A percentile compares a stretch with the other conserved stretches of the same genome.
Evolutionary conservation across 2,888 invertebrate genomes (phyloP).

Genomic region (Lobophora halterata): DNA sequence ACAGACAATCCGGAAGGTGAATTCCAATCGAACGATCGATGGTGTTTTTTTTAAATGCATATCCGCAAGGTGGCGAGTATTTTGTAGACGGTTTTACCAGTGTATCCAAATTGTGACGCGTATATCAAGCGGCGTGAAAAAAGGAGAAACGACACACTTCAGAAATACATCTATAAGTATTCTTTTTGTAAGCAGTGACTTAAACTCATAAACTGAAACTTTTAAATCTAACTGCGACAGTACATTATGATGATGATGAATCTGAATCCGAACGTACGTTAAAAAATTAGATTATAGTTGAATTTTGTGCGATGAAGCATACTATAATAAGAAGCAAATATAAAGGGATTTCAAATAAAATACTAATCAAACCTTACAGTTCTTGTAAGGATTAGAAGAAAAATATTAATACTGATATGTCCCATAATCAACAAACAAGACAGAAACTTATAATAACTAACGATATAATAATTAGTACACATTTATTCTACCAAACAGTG

Average conservation of each 20-base stretch:
- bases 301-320: conserved; percentile 56
- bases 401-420: conserved; percentile 24
- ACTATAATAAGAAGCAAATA: conserved; percentile 54
- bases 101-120: conserved; percentile 77
- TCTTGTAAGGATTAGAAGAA: conserved; percentile 42
- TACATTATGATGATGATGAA: conserved; percentile 39
- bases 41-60: conserved; percentile 39
- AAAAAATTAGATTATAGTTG: conserved; percentile 21
- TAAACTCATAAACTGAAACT: conserved; percentile 18
- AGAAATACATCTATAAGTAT: conserved; percentile 61
- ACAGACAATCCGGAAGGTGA: conserved; percentile 20
- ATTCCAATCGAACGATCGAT: conserved; percentile 35
- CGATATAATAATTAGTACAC: conserved; percentile 17
- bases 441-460: conserved; percentile 28
- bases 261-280: conserved; percentile 29
- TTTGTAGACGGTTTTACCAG: conserved; percentile 74
- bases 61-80: conserved; percentile 57
- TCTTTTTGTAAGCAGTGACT: conserved; percentile 47
- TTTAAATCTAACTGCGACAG: conserved; percentile 43
- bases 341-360: conserved; percentile 46
- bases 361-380: conserved; percentile 49
- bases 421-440: conserved; percentile 29
- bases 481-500: conserved; percentile 38
- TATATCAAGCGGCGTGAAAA: conserved; percentile 79
- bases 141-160: conserved; percentile 78